Evolutionary conservation across 2,888 invertebrate genomes (phyloP), one percentile per base, ranked within the genome.

Genomic region (Argyresthia albistria): DNA sequence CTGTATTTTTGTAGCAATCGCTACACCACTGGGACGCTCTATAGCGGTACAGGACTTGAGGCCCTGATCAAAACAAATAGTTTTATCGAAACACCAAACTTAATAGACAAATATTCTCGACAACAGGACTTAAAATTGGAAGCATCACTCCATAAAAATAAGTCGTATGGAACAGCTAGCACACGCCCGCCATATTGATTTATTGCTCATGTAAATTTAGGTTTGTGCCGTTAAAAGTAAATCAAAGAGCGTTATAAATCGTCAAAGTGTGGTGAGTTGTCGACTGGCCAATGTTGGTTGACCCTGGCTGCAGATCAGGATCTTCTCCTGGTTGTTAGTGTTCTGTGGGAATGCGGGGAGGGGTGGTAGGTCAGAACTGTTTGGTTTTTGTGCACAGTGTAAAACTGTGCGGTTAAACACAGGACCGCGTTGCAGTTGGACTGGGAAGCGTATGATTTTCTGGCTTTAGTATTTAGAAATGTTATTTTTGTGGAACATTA

Each of bases 221-320:
- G 69, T 66, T 61, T 62, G 62, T 54, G 57, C 72, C 74, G 74
- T 76, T 75, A 74, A 74, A 73, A 72, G 66, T 75, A 74, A 75
- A 76, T 76, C 75, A 75, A 72, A 69, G 69, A 68, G 60, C 57
- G 61, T 62, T 70, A 69, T 73, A 71, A 73, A 75, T 74, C 69
- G 74, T 73, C 74, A 74, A 75, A 73, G 61, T 59, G 58, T 47
- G 53, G 56, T 51, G 51, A 50, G 46, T 50, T 14, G 37, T 12
- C 14, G 37, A 48, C 48, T 37, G 45, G 50, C 65, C 62, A 59
- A 37, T 48, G 11, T 57, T 46, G 9, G 15, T 6, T 53, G 64
- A 56, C 11, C n/a, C 63, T 45, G 46, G 9, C 25, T 25, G 25
- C 39, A 39, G 10, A 39, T 8, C 1, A 39, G n/a, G 9, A 39